Evolutionary conservation across 1,140 invertebrate species (phyloP).

Genomic region (Drosophila asahinai): DNA sequence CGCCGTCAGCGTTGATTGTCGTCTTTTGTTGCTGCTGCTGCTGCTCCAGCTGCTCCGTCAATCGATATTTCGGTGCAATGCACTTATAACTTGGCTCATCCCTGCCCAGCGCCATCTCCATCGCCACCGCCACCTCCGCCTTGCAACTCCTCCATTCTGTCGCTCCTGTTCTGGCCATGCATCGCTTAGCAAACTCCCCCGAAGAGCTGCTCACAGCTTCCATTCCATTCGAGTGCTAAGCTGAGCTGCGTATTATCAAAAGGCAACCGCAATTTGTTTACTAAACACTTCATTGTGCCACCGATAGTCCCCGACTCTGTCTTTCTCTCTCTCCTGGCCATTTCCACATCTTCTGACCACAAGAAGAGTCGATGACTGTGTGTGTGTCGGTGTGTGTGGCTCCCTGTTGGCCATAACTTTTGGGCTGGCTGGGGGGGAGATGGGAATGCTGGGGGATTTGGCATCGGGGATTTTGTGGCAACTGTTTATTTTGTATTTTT

Average conservation of each 20-base stretch:
- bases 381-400: conserved; percentile 5
- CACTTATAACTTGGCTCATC: conserved; percentile 70
- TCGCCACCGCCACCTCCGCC: background rate
- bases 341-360: conserved; percentile 57
- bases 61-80: conserved; percentile 82
- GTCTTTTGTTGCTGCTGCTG: conserved; percentile 61
- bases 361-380: conserved; percentile 62
- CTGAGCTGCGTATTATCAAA: conserved; percentile 77
- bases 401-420: conserved; percentile 39
- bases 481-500: conserved; percentile 49
- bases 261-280: conserved; percentile 81
- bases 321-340: conserved; percentile 7
- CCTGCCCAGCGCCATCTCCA: background rate
- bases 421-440: background rate
- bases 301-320: conserved; percentile 47
- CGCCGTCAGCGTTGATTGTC: conserved; percentile 56
- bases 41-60: conserved; percentile 61
- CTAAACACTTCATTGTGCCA: conserved; percentile 83
- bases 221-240: conserved; percentile 42
- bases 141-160: background rate
- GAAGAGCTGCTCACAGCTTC: conserved; percentile 27
- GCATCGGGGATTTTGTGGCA: conserved; percentile 45
- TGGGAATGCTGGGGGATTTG: conserved; percentile 13
- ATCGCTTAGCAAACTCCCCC: conserved; percentile 27
- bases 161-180: conserved; percentile 10